These are phyloP conservation scores for Enteromius trimaculatus DNA, from an alignment of 2,797 vertebrate genomes.

Conservation along the genomic window DNA sequence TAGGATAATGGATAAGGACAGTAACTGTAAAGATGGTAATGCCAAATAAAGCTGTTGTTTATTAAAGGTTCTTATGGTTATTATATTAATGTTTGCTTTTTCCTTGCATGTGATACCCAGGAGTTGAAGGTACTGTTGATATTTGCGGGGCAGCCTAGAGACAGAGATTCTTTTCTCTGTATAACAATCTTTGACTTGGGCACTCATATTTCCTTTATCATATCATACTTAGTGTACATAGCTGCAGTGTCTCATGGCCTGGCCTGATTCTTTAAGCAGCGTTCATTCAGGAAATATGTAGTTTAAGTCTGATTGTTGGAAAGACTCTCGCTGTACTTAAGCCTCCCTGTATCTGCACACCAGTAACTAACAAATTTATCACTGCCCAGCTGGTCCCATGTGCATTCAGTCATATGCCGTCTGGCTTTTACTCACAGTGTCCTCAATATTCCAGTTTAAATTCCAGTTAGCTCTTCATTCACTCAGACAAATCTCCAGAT, in stretches of 20 bases:
- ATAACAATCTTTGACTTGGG: constrained; percentile 58
- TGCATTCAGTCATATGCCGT: constrained; percentile 60
- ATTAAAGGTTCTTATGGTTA: constrained; percentile 65
- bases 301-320: constrained; percentile 69
- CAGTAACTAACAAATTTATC: constrained; percentile 75
- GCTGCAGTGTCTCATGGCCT: constrained; percentile 43
- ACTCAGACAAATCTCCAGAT: constrained; percentile 49
- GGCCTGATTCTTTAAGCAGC: constrained; percentile 44
- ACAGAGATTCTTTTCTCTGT: constrained; percentile 68
- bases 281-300: constrained; percentile 63
- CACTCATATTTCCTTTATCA: constrained; percentile 43
- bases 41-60: constrained; percentile 54
- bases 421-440: constrained; percentile 58
- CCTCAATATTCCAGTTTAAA: constrained; percentile 48
- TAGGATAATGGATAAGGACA: constrained; percentile 36
- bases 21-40: constrained; percentile 54
- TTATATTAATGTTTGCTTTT: constrained; percentile 77
- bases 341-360: constrained; percentile 71
- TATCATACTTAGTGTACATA: constrained; percentile 22
- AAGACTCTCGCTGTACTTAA: constrained; percentile 68
- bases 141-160: constrained; percentile 71
- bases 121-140: constrained; percentile 84
- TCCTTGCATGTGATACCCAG: constrained; percentile 80
- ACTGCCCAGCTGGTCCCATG: constrained; percentile 61
- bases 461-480: constrained; percentile 54